phyloP scores from a whole-genome alignment of 2,113 vertebrate species.

The Candoia aspera region DNA sequence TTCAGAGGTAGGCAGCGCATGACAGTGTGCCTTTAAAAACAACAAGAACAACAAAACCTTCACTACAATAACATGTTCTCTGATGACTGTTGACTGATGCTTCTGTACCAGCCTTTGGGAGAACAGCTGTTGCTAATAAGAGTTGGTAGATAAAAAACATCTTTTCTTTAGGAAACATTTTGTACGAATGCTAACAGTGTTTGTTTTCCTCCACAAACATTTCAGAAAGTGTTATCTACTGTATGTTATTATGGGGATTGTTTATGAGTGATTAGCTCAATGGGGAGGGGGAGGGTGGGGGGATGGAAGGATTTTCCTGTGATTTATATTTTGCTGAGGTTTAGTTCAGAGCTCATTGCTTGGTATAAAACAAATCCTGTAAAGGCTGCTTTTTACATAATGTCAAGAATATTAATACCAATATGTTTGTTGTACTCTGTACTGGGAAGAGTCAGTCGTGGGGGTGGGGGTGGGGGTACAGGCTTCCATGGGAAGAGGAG shows the following conservation, averaged over 20 bases:
- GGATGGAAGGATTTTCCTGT: not conserved
- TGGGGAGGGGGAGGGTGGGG: slow-evolving; percentile 22
- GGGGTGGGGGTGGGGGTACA: not conserved
- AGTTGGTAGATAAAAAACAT: slow-evolving; percentile 10
- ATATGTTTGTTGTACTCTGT: not conserved
- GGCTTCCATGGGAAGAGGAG: not conserved
- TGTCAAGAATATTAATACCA: not conserved
- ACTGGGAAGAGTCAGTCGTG: not conserved
- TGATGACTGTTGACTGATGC: slow-evolving; percentile 28
- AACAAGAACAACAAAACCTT: not conserved
- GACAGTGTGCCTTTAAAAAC: not conserved
- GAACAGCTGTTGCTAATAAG: slow-evolving; percentile 32
- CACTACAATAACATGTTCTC: slow-evolving; percentile 11
- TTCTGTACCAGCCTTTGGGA: slow-evolving; percentile 37
- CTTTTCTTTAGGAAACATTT: slow-evolving; percentile 48
- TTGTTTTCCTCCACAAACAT: slow-evolving; percentile 40
- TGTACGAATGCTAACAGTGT: slow-evolving; percentile 34
- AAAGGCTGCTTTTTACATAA: not conserved
- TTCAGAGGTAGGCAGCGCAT: too few relatives aligned
- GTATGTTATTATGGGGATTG: slow-evolving; percentile 23
- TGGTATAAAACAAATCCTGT: not conserved
- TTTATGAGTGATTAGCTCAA: slow-evolving; percentile 25
- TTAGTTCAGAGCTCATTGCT: not conserved
- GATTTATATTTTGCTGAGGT: not conserved
- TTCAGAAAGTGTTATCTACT: slow-evolving; percentile 21